These are phyloP conservation scores for Phenganax marumi DNA, from an alignment of 92 coral and sea anemone genomes.

Conservation along the genomic window DNA sequence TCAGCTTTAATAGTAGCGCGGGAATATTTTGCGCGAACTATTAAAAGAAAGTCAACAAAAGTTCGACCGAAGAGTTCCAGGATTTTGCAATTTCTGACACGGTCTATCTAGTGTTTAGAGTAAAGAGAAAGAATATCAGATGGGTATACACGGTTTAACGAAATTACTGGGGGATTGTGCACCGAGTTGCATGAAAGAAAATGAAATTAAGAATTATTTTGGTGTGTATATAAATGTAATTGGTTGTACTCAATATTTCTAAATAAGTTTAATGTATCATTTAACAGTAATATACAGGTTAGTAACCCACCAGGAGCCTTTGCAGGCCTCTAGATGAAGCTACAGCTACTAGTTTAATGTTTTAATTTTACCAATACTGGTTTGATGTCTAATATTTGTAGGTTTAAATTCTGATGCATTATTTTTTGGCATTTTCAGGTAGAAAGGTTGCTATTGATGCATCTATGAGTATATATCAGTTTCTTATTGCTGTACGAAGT, in stretches of 20 bases:
- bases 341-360: no score
- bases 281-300: no score
- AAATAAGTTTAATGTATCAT: no score
- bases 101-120: neutral
- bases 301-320: no score
- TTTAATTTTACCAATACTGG: no score
- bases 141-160: constrained; percentile 98
- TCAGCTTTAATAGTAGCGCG: neutral
- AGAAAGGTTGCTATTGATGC: constrained; percentile 99
- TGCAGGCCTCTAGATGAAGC: no score
- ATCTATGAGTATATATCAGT: constrained; percentile 98
- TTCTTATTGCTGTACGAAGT: constrained; percentile 94
- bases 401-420: neutral
- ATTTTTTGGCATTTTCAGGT: constrained; percentile 56
- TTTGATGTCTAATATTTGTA: no score
- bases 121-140: constrained; percentile 23
- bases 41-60: neutral
- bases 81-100: neutral
- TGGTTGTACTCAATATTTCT: no score
- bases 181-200: constrained; percentile 85
- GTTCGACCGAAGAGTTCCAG: neutral
- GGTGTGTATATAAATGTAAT: constrained; percentile 54
- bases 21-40: constrained; percentile 12
- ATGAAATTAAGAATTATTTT: constrained; percentile 96
- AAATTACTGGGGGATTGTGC: constrained; percentile 93